These are phyloP conservation scores for Oscarella lobularis DNA, from an alignment of 37 sponge, comb jelly and placozoan species.

Conservation along the genomic window DNA sequence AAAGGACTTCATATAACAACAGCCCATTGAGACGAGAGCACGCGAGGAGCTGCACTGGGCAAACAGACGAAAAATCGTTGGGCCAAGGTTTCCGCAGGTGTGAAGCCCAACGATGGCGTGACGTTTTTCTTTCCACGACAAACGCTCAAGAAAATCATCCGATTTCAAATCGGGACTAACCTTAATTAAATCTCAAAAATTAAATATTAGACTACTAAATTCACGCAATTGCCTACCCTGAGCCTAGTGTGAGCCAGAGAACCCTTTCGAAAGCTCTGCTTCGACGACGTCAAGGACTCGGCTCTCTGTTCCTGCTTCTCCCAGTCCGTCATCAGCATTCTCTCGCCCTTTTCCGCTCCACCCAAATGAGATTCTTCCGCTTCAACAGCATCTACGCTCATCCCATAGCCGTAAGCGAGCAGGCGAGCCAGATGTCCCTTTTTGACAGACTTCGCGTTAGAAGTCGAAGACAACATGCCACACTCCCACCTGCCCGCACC, in stretches of 20 bases:
- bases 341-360: too few species aligned
- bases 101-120: neutral
- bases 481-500: neutral
- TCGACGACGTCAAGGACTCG: too few species aligned
- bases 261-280: too few species aligned
- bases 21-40: neutral
- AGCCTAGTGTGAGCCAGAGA: too few species aligned
- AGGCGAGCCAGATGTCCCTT: neutral
- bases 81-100: neutral
- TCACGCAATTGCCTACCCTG: too few species aligned
- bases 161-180: too few species aligned
- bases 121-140: too few species aligned
- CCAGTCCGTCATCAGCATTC: too few species aligned
- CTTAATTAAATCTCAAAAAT: too few species aligned
- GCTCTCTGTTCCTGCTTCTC: too few species aligned
- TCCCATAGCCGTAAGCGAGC: neutral
- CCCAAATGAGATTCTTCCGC: neutral
- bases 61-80: neutral
- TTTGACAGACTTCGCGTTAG: neutral
- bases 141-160: too few species aligned
- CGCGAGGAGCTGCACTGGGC: neutral
- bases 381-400: neutral
- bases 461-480: neutral
- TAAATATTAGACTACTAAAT: too few species aligned
- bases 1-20: neutral